Evolutionary conservation across 1,140 invertebrate genomes (phyloP), one percentile per base, ranked within the genome.

Genomic region (Archegozetes longisetosus): DNA sequence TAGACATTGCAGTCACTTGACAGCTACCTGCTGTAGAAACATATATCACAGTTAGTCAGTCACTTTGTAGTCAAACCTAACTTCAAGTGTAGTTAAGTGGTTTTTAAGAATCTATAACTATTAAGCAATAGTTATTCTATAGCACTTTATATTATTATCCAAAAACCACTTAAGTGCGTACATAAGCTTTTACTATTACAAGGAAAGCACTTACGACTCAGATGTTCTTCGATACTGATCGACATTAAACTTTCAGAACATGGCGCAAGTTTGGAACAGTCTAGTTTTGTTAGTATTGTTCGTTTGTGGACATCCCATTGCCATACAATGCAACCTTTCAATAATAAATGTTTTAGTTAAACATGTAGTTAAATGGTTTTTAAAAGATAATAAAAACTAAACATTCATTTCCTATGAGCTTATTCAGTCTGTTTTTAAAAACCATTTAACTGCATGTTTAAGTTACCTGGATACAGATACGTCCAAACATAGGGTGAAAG

Each of bases 221-320:
- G 75, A 68, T 85, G 83, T 67, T 91, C 86, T 71, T 94, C 89
- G 63, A 92, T 86, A 29, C 85, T 84, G 58, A 92, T 91, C 14
- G 88, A 90, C 67, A 89, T 86, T 17, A 94, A 73, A 66, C 85
- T 89, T 71, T 94, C 89, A 1, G 86, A 90, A 68, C 88, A 91
- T 17, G 89, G 89, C 54, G 86, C 82, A 55, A 94, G 74, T 73
- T 92, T 92, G 1, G 86, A 89, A 75, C 88, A 91, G 72, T 94
- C 88, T 51, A 94, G 73, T 65, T 86, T 84, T 65, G 86, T 85
- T 1, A 84, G 70, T 58, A 88, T 81, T 24, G 72, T 74, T 63
- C 81, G 78, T 0, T 76, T 76, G 26, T 71, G 68, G 17, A 77
- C 71, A 65, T 86, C 82, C 86, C 87, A 92, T 68, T 88, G 85